Base-by-base conservation (phyloP, 1,140 invertebrate genomes). In the Trichonephila clavipes region DNA sequence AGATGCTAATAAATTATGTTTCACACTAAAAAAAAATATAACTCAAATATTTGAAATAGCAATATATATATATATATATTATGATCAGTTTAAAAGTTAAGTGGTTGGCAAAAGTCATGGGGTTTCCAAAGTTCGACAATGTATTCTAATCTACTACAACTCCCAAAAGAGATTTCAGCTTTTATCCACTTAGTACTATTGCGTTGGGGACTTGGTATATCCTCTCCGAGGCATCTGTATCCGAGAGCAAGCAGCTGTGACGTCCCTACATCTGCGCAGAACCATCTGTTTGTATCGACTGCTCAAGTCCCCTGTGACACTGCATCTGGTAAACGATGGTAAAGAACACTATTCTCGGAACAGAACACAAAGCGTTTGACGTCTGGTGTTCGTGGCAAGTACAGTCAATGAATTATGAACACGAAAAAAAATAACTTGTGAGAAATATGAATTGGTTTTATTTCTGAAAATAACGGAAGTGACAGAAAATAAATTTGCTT, bases 221-320 rank as follows among this genome's bases (percentile, higher is more conserved):
- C 28, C 72, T 77, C 72, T 19, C 2, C 3, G 28, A 14, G 28
- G 72, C 64, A 88, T 88, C 87, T 88, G 87, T 40, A 72, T 72
- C 64, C 87, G 40, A 44, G 51, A 28, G 66, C 66, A 69, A 8
- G 40, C 51, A 40, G 87, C 51, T 66, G 87, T 18, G 51, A 34
- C 16, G n/a, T 51, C 24, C 59, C 19, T 72, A n/a, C 87, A 88
- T 88, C 87, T 88, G 87, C 86, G 61, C 34, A 28, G 14, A 28
- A 69, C 87, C 87, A 88, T 88, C 87, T 88, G 87, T 88, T 88
- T 24, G 59, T 34, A 58, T 18, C 19, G 34, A 77, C 28, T 40
- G 72, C 72, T 40, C 72, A 40, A 28, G 16, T 28, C 72, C 72
- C 28, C 18, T 69, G 66, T 28, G 66, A 69, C 66, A 51, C 51